Percentiles rank a stretch among this genome's conserved stretches.
phyloP scores from a whole-genome alignment of 2,797 vertebrate species.

The Tokudaia tokunoshimensis region DNA sequence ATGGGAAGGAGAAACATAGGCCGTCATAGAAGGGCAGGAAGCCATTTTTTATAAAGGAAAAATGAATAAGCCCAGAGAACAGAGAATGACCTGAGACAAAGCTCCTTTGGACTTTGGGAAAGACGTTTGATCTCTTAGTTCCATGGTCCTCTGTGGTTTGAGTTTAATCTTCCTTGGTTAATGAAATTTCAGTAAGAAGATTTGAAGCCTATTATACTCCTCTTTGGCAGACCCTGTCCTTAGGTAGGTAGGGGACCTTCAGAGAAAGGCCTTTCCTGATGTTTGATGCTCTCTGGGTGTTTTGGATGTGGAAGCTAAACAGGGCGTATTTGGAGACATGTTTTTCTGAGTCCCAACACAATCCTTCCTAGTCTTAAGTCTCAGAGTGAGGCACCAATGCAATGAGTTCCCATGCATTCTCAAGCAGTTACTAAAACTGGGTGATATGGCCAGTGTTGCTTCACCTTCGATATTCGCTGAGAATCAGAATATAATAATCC shows the following conservation, averaged over 20 bases:
- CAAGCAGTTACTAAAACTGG: conserved; percentile 43
- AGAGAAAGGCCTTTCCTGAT: background rate
- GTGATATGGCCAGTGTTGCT: background rate
- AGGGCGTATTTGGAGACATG: background rate
- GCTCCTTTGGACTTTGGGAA: background rate
- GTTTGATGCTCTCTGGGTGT: background rate
- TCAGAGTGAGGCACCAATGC: conserved; percentile 39
- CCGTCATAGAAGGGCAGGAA: background rate
- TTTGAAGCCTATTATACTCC: background rate
- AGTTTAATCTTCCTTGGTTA: conserved; percentile 13
- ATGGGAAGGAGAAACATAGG: background rate
- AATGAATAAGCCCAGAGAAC: background rate
- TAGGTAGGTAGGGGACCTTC: background rate
- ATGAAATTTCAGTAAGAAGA: conserved; percentile 25
- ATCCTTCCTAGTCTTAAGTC: conserved; percentile 37
- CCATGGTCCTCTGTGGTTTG: background rate
- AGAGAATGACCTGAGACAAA: background rate
- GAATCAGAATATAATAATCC: background rate
- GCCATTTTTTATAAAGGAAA: background rate
- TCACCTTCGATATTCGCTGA: background rate
- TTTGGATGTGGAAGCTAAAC: background rate
- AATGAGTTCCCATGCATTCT: conserved; percentile 15
- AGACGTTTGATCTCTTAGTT: background rate
- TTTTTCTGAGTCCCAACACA: background rate
- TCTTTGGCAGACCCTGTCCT: background rate